Percentiles rank a stretch among this genome's conserved stretches.
Evolutionary conservation across 1,140 invertebrate species (phyloP).

Genomic region (Drosophila ironensis): DNA sequence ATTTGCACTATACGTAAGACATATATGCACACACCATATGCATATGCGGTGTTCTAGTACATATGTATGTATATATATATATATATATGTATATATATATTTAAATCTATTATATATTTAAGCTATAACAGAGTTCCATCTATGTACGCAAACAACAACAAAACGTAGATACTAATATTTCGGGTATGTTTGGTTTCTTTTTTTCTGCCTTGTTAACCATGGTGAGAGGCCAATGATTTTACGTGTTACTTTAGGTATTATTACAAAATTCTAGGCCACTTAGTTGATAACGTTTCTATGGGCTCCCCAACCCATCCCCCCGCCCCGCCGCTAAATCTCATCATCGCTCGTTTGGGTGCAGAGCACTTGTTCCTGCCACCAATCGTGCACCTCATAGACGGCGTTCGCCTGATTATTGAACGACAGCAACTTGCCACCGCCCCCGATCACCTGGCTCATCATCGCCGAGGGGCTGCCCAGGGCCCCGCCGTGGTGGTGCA

Average conservation of each 20-base stretch:
- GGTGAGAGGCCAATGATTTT: constrained; percentile 30
- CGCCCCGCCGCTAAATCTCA: constrained; percentile 65
- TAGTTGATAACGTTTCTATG: too few relatives aligned
- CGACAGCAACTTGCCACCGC: constrained; percentile 61
- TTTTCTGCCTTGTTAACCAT: constrained; percentile 22
- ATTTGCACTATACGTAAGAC: constrained; percentile 41
- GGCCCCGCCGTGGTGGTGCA: constrained; percentile 32
- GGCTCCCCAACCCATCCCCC: background rate
- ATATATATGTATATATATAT: constrained; percentile 30
- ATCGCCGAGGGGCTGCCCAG: constrained; percentile 74
- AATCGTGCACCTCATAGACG: constrained; percentile 85
- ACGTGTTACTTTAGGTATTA: constrained; percentile 35
- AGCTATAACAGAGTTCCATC: constrained; percentile 44
- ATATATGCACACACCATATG: constrained; percentile 11
- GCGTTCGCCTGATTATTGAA: constrained; percentile 83
- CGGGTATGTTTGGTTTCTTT: background rate
- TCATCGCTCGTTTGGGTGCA: constrained; percentile 85
- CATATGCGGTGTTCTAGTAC: constrained; percentile 4
- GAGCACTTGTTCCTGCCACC: constrained; percentile 86
- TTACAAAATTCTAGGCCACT: constrained; percentile 55
- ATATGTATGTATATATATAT: constrained; percentile 9
- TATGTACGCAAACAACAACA: constrained; percentile 53
- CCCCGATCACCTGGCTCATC: constrained; percentile 81
- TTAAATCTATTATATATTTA: constrained; percentile 42
- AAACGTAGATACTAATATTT: constrained; percentile 36